Percentiles rank a stretch among this genome's conserved stretches.
phyloP scores from a whole-genome alignment of 2,888 invertebrate genomes.

The Tinea pellionella region DNA sequence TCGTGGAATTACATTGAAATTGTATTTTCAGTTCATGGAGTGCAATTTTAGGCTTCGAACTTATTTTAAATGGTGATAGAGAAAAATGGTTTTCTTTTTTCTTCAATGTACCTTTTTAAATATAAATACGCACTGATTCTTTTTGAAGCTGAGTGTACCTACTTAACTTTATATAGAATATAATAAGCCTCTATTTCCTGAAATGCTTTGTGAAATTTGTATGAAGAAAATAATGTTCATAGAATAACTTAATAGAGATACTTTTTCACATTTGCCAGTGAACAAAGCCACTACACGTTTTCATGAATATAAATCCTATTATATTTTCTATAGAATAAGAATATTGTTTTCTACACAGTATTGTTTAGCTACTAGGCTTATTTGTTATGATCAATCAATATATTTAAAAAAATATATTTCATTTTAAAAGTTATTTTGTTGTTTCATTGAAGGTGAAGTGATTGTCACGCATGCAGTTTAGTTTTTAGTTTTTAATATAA shows the following conservation, averaged over 20 bases:
- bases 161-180: background rate
- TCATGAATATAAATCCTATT: background rate
- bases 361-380: no score
- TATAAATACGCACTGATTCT: background rate
- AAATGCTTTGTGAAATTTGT: background rate
- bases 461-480: no score
- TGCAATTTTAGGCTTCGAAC: background rate
- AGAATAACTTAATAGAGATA: background rate
- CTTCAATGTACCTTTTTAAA: background rate
- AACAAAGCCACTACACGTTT: background rate
- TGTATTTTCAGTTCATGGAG: background rate
- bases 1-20: background rate
- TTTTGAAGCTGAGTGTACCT: background rate
- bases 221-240: background rate
- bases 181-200: background rate
- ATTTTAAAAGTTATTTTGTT: no score
- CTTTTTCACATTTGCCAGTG: background rate
- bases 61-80: no score
- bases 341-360: no score
- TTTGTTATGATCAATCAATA: no score
- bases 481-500: no score
- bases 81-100: no score
- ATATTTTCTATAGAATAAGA: no score
- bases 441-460: no score
- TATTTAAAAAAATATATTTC: no score